Evolutionary conservation across 2,888 invertebrate species (phyloP).

Genomic region (Scaptomyza caliginosa): DNA sequence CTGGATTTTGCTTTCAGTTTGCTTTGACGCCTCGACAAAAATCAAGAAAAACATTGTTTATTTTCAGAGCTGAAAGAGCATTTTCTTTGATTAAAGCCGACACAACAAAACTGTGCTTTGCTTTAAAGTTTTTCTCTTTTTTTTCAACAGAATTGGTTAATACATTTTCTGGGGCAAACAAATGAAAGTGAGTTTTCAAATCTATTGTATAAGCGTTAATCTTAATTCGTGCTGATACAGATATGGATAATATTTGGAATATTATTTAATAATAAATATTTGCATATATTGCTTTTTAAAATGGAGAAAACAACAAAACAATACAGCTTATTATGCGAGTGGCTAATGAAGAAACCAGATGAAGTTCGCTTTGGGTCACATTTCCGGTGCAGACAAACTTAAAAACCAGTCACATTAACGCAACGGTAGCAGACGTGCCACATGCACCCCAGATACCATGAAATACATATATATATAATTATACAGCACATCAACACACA

Average conservation of each 20-base stretch:
- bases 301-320: slow-evolving; percentile 34
- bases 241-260: slow-evolving; percentile 35
- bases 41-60: slow-evolving; percentile 49
- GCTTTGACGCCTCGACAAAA: slow-evolving; percentile 48
- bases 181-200: slow-evolving; percentile 35
- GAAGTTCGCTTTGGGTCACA: slow-evolving; percentile 44
- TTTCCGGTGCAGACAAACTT: slow-evolving; percentile 57
- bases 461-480: slow-evolving; percentile 31
- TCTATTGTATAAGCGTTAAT: slow-evolving; percentile 24
- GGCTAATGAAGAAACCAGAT: slow-evolving; percentile 16
- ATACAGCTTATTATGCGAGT: slow-evolving; percentile 55
- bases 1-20: slow-evolving; percentile 11
- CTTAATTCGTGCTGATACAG: neutral
- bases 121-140: slow-evolving; percentile 14
- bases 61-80: slow-evolving; percentile 35
- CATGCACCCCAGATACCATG: slow-evolving; percentile 23
- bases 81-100: slow-evolving; percentile 63
- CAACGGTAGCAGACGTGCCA: slow-evolving; percentile 57
- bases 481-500: slow-evolving; percentile 14
- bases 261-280: slow-evolving; percentile 14
- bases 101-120: slow-evolving; percentile 10
- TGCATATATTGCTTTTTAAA: slow-evolving; percentile 7
- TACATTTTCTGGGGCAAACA: slow-evolving; percentile 21
- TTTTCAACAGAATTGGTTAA: slow-evolving; percentile 44
- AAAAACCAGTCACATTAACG: slow-evolving; percentile 61